Conservation (phyloP, 2,113 vertebrate genomes). For the Lota lota region DNA sequence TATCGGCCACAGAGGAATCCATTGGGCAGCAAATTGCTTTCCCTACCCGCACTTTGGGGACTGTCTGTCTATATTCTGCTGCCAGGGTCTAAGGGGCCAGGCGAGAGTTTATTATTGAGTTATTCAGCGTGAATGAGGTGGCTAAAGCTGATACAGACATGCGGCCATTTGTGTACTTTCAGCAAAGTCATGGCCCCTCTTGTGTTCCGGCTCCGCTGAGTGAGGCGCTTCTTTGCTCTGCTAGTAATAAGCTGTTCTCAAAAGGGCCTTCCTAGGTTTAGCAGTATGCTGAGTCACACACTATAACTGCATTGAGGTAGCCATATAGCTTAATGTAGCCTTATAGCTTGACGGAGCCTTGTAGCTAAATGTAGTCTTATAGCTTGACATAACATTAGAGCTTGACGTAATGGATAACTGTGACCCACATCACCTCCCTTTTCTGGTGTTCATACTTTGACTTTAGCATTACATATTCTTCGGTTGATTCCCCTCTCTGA, state of each 20-base stretch:
- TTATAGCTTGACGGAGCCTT: no score
- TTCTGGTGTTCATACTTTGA: no score
- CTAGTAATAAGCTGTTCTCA: background rate
- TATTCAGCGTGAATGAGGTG: slow-evolving; percentile 31
- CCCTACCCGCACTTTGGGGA: slow-evolving; percentile 33
- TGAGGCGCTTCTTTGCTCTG: slow-evolving; percentile 16
- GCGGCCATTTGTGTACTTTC: background rate
- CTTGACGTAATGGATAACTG: no score
- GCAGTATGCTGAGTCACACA: no score
- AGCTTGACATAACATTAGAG: no score
- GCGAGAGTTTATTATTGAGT: slow-evolving; percentile 8
- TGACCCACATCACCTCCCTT: no score
- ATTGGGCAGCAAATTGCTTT: slow-evolving; percentile 70
- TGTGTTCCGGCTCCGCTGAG: background rate
- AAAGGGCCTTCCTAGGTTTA: no score
- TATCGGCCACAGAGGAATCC: slow-evolving; percentile 59
- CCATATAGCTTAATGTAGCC: no score
- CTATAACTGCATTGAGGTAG: no score
- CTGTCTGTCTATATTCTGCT: slow-evolving; percentile 24
- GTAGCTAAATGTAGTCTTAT: no score
- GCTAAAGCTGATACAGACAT: slow-evolving; percentile 14
- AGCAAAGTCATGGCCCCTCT: slow-evolving; percentile 17
- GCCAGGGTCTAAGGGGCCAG: slow-evolving; percentile 18
- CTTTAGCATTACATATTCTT: no score
- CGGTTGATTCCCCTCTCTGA: no score